Conservation (phyloP, 2,113 vertebrate genomes). For the Rhinolophus sinicus region DNA sequence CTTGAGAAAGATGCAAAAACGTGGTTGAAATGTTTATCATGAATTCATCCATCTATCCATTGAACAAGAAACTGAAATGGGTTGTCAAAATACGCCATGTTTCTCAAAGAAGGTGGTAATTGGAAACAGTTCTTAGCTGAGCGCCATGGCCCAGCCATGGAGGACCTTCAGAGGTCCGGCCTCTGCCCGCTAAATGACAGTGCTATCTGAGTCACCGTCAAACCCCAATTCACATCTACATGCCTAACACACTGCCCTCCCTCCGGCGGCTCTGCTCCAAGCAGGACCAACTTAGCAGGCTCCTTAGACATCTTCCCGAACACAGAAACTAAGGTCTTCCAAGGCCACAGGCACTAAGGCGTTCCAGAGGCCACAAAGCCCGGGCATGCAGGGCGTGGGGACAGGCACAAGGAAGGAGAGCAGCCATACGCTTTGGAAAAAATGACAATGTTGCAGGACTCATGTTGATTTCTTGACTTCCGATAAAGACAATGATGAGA, state of each 20-base stretch:
- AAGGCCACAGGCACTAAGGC: not conserved
- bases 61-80: not conserved
- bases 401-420: not conserved
- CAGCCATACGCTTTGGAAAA: not conserved
- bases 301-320: not conserved
- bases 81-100: not conserved
- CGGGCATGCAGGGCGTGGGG: not conserved
- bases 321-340: not conserved
- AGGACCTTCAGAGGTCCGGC: not conserved
- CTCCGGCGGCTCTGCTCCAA: not conserved
- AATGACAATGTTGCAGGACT: not conserved
- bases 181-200: not conserved
- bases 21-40: not conserved
- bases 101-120: not conserved
- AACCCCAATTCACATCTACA: not conserved
- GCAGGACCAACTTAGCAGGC: not conserved
- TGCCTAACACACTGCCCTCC: not conserved
- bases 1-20: not conserved
- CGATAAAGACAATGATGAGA: not conserved
- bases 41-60: not conserved
- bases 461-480: not conserved
- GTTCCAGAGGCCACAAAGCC: not conserved
- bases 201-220: not conserved
- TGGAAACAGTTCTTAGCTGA: not conserved
- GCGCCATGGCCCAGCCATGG: fast-evolving